Conservation (phyloP, 2,888 invertebrate species). For the Mesopsocus fuscifrons region DNA sequence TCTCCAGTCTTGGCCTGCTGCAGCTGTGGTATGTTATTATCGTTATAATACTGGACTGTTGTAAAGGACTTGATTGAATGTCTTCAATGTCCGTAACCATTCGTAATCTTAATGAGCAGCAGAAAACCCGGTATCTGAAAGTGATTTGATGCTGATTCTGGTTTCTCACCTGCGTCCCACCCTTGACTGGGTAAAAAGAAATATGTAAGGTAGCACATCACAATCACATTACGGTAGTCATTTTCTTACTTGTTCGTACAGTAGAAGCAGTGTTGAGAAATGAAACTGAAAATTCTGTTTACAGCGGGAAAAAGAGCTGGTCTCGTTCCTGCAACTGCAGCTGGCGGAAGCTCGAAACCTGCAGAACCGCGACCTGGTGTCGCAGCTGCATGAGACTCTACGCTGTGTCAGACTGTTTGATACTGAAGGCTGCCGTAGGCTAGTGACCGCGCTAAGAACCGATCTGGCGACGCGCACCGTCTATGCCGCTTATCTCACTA, state of each 20-base stretch:
- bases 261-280: too few species aligned
- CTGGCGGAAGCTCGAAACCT: conserved; percentile 66
- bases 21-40: conserved; percentile 21
- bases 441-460: conserved; percentile 51
- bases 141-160: too few species aligned
- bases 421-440: conserved; percentile 42
- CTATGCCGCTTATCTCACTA: conserved; percentile 63
- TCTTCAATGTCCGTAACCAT: conserved; percentile 1
- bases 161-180: too few species aligned
- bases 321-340: conserved; percentile 51
- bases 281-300: too few species aligned
- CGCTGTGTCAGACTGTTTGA: conserved; percentile 58
- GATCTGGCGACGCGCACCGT: conserved; percentile 60
- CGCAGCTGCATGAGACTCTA: conserved; percentile 66
- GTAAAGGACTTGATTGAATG: conserved; percentile 11
- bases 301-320: conserved; percentile 26
- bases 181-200: too few species aligned
- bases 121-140: too few species aligned
- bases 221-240: too few species aligned
- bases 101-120: conserved; percentile 4
- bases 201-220: too few species aligned
- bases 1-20: conserved; percentile 27
- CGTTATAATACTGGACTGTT: too few species aligned
- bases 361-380: conserved; percentile 54
- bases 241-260: too few species aligned